Evolutionary conservation across 2,888 invertebrate species (phyloP), one percentile per base, ranked within the genome.

Genomic region (Camponotus fellah): DNA sequence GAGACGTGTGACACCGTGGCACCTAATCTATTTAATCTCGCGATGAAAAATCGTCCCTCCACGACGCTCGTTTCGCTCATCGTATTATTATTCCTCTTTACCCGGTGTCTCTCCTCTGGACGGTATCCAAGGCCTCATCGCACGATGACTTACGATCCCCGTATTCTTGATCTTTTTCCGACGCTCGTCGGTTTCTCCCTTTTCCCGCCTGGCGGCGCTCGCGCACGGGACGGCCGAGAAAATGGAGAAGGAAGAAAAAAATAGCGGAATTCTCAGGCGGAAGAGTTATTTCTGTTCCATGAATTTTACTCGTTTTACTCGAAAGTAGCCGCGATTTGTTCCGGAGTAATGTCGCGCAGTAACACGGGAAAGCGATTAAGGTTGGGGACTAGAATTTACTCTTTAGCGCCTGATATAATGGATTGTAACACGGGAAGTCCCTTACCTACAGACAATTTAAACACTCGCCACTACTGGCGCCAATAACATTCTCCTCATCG

Each of bases 21-120:
- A 75, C 79, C 84, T 89, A 85, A 89, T 89, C 89, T 82, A 86
- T 83, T 89, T 89, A 89, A 89, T 89, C 88, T 86, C 53, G 17
- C 72, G 60, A 86, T 89, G 85, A 89, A 89, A 89, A 89, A 89
- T 89, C 76, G 89, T 72, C 69, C 40, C 74, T 21, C 26, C 68
- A 60, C 72, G 83, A 83, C 83, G 53, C 65, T 74, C 82, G 82
- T 86, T 85, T 65, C 85, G 89, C 83, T 87, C 85, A 85, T 89
- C 84, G 75, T 68, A 75, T 89, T 89, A 88, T 89, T 89, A 87
- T 89, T 87, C 89, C 81, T 77, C 68, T 72, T 80, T 8, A 68
- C 4, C 66, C 43, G 62, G 37, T 60, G 43, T 46, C 58, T 56
- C 37, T 56, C 66, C 62, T 66, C 74, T 89, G 87, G 87, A 85